Evolutionary conservation across 2,113 vertebrate genomes (phyloP).

Genomic region (Melanocharis versteri): DNA sequence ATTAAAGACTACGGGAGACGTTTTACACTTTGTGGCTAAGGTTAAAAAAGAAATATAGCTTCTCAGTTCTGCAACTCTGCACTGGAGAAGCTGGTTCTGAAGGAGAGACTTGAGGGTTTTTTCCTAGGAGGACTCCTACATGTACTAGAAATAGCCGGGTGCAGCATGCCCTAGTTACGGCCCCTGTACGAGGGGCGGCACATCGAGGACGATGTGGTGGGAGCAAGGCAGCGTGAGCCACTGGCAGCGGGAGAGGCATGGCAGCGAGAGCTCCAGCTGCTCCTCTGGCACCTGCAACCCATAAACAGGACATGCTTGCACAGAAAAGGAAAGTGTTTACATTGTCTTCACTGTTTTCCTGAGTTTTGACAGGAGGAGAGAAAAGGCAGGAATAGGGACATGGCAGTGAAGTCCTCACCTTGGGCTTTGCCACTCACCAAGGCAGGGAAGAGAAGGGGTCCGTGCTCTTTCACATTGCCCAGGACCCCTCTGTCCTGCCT

Average conservation of each 20-base stretch:
- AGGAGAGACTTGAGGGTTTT: not conserved
- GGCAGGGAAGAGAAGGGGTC: not conserved
- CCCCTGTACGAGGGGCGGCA: not conserved
- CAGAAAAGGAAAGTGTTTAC: not conserved
- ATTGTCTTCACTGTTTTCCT: not conserved
- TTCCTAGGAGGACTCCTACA: conserved; percentile 10
- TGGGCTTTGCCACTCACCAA: not conserved
- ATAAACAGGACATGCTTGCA: not conserved
- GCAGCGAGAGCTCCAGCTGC: not conserved
- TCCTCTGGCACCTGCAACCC: not conserved
- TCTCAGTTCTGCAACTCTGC: not conserved
- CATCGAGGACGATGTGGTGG: fast-evolving
- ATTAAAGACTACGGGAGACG: not conserved
- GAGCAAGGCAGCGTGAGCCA: not conserved
- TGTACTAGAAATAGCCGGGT: conserved; percentile 7
- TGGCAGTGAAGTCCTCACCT: not conserved
- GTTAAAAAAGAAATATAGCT: not conserved
- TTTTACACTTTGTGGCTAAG: conserved; percentile 7
- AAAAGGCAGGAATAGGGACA: not conserved
- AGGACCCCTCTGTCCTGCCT: not conserved
- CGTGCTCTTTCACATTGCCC: not conserved
- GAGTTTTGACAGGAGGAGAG: not conserved
- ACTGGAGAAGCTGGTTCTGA: conserved; percentile 6
- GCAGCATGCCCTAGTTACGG: conserved; percentile 10
- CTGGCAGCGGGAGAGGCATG: not conserved